Percentiles rank a stretch among this genome's conserved stretches.
These are phyloP conservation scores for Littorina saxatilis DNA, from an alignment of 1,140 invertebrate genomes.

Conservation along the genomic window DNA sequence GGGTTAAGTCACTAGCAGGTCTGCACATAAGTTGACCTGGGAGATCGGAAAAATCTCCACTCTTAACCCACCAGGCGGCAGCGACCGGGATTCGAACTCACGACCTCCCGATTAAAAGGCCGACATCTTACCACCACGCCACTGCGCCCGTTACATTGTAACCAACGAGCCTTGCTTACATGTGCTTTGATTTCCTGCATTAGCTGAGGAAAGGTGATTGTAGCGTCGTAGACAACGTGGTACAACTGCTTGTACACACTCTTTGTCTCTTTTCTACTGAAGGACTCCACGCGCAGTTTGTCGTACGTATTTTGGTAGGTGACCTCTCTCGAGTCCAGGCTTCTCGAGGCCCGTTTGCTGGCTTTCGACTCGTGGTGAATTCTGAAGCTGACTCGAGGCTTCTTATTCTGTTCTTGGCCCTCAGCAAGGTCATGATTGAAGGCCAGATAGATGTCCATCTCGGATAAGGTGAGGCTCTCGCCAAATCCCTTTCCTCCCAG, in stretches of 20 bases:
- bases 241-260: conserved; percentile 28
- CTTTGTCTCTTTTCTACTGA: conserved; percentile 12
- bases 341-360: background rate
- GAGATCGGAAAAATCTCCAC: too few species aligned
- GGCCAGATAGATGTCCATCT: conserved; percentile 12
- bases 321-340: background rate
- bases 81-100: too few species aligned
- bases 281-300: conserved; percentile 7
- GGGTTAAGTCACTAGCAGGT: too few species aligned
- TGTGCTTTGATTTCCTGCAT: background rate
- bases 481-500: conserved; percentile 3
- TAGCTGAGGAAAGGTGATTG: background rate
- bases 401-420: background rate
- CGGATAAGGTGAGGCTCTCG: background rate
- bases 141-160: too few species aligned
- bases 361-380: background rate
- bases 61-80: too few species aligned
- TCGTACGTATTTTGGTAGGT: background rate
- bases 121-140: too few species aligned
- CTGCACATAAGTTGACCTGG: too few species aligned
- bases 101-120: too few species aligned
- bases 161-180: background rate
- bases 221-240: conserved; percentile 5
- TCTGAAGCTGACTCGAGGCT: background rate
- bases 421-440: conserved; percentile 13